Evolutionary conservation across 2,113 vertebrate species (phyloP), one percentile per base, ranked within the genome.

Genomic region (Nematolebias whitei): DNA sequence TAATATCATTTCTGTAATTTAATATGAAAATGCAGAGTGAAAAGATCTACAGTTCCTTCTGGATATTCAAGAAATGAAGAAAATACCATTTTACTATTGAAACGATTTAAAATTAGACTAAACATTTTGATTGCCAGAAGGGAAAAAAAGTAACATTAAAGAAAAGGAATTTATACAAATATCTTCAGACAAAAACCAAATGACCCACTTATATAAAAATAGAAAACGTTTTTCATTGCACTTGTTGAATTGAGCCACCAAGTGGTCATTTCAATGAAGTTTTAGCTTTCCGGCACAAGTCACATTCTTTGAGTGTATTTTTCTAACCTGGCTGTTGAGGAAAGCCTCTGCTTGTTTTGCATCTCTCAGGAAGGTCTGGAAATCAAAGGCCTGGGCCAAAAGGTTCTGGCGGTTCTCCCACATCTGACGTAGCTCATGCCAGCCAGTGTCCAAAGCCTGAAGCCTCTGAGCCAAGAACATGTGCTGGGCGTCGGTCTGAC

Each of bases 361-460:
- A 20, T 98, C 96, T 47, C 96, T 89, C 65, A 98, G 87, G 90
- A 98, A 97, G 12, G 92, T 92, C 80, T 98, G 96, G 92, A 96
- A 95, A 70, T 95, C 94, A 0, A 95, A 94, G 18, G 95, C 96
- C 74, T 94, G 95, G 12, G 95, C 94, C 80, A 99, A 86, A 11
- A 96, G 90, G 51, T 91, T 93, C 73, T 96, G 96, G 9, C 96
- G 92, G 85, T 94, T 95, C 87, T 98, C 96, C 96, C 97, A 98
- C 95, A 96, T 96, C 61, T 93, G 89, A 16, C 94, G 93, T 79
- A 98, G 87, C 80, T 98, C 95, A 2, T 96, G 93, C 97, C 97
- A 99, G 63, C 96, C 96, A 0, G 94, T 95, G 51, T 97, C 96
- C 66, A 98, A 84, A 0, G 96, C 94, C 57, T 98, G 94, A 16